phyloP scores from a whole-genome alignment of 2,888 invertebrate genomes.

The Xylota sylvarum region DNA sequence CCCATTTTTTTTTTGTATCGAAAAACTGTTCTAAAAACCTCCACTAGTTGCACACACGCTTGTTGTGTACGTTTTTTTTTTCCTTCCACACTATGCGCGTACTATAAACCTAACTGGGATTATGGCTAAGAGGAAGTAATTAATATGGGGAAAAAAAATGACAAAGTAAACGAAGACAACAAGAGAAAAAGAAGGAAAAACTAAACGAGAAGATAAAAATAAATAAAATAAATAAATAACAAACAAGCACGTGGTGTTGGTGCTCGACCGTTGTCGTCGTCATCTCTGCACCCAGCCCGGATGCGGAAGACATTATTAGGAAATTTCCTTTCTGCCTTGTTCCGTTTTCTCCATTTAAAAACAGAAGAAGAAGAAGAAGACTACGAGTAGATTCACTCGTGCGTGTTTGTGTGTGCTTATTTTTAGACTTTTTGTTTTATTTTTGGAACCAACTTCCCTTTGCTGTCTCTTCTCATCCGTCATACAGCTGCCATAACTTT shows the following conservation, averaged over 20 bases:
- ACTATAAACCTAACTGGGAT: slow-evolving; percentile 56
- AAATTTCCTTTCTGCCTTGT: slow-evolving; percentile 78
- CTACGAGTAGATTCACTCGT: slow-evolving; percentile 34
- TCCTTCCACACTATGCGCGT: slow-evolving; percentile 22
- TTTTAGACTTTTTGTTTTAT: slow-evolving; percentile 61
- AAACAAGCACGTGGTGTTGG: slow-evolving; percentile 67
- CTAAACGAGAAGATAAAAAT: slow-evolving; percentile 19
- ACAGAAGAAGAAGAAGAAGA: slow-evolving; percentile 9
- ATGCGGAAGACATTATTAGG: slow-evolving; percentile 80
- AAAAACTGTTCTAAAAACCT: slow-evolving; percentile 41
- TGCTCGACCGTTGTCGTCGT: slow-evolving; percentile 35
- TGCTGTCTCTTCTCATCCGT: slow-evolving; percentile 44
- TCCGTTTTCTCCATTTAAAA: slow-evolving; percentile 61
- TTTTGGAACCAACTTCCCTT: slow-evolving; percentile 54
- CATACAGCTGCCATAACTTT: slow-evolving; percentile 67
- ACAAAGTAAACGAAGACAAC: slow-evolving; percentile 63
- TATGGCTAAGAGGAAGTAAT: slow-evolving; percentile 69
- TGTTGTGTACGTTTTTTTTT: slow-evolving; percentile 2
- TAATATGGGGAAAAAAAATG: slow-evolving; percentile 51
- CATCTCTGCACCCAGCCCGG: slow-evolving; percentile 58
- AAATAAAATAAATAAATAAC: slow-evolving; percentile 48
- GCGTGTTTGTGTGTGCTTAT: slow-evolving; percentile 34
- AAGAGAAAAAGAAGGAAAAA: slow-evolving; percentile 15
- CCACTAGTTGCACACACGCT: slow-evolving; percentile 48
- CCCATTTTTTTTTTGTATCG: slow-evolving; percentile 1